phyloP scores from a whole-genome alignment of 2,797 vertebrate species.

The Tadarida brasiliensis region DNA sequence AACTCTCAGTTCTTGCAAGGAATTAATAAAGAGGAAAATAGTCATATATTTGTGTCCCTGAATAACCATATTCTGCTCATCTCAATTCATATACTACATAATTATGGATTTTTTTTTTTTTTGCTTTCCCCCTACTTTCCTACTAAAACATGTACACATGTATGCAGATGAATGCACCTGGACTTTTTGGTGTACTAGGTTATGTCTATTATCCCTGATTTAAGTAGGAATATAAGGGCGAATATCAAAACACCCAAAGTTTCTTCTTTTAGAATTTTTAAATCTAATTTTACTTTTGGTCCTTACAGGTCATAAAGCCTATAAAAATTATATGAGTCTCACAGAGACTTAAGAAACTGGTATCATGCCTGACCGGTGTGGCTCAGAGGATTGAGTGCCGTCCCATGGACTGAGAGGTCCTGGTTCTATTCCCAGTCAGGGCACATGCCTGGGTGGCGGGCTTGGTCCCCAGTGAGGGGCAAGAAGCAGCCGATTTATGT shows the following conservation, averaged over 20 bases:
- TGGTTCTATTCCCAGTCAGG: too few species aligned
- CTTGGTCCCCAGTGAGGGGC: too few species aligned
- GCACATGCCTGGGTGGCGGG: too few species aligned
- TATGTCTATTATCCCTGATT: not conserved
- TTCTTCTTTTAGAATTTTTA: constrained; percentile 21
- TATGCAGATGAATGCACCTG: not conserved
- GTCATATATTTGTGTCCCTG: not conserved
- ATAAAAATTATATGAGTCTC: not conserved
- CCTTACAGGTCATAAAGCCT: not conserved
- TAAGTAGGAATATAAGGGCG: not conserved
- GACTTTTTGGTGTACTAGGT: not conserved
- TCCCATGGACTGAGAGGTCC: too few species aligned
- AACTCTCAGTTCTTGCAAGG: constrained; percentile 27
- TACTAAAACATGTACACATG: not conserved
- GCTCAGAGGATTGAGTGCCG: too few species aligned
- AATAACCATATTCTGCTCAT: not conserved
- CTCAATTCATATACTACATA: not conserved
- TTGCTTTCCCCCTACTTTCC: not conserved
- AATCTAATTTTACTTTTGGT: constrained; percentile 44
- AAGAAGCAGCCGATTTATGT: too few species aligned
- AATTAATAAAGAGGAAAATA: constrained; percentile 52
- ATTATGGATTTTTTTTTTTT: not conserved
- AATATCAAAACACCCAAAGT: not conserved
- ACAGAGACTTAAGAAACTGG: not conserved
- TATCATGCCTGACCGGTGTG: not conserved